Evolutionary conservation across 1,140 invertebrate species (phyloP).

Genomic region (Drosophila bifasciata): DNA sequence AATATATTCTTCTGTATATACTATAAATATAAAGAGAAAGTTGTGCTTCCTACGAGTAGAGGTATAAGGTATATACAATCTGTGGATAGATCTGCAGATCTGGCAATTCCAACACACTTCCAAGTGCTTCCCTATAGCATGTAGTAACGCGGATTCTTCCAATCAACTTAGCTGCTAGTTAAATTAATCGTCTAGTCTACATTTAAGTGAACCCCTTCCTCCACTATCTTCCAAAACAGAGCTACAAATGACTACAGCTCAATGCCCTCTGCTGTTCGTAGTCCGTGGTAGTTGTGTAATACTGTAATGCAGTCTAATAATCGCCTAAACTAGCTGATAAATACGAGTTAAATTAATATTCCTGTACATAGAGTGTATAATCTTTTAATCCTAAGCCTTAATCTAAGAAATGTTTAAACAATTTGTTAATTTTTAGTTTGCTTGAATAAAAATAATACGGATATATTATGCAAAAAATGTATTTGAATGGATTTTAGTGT

Average conservation of each 20-base stretch:
- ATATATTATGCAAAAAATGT: slow-evolving; percentile 33
- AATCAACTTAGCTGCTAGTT: slow-evolving; percentile 61
- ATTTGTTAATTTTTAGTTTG: slow-evolving; percentile 77
- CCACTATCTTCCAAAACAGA: slow-evolving; percentile 15
- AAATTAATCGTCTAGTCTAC: slow-evolving; percentile 79
- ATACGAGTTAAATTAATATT: slow-evolving; percentile 14
- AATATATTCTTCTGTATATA: no score
- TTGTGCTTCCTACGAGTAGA: slow-evolving; percentile 77
- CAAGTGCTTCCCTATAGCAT: slow-evolving; percentile 72
- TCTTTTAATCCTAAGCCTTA: slow-evolving; percentile 27
- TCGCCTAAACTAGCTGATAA: slow-evolving; percentile 28
- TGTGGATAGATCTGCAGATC: slow-evolving; percentile 22
- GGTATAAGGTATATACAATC: slow-evolving; percentile 41
- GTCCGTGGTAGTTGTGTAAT: slow-evolving; percentile 26
- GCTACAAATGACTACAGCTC: slow-evolving; percentile 4
- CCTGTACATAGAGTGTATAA: slow-evolving; percentile 48
- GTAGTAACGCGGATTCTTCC: slow-evolving; percentile 53
- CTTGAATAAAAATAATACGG: slow-evolving; percentile 63
- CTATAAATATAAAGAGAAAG: slow-evolving; percentile 46
- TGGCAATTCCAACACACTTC: slow-evolving; percentile 71
- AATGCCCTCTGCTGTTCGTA: slow-evolving; percentile 23
- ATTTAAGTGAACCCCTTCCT: slow-evolving; percentile 45
- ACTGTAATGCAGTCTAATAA: slow-evolving; percentile 56
- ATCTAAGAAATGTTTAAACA: slow-evolving; percentile 63
- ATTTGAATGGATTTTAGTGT: neutral